A percentile compares a stretch with the other conserved stretches of the same genome.
Conservation (phyloP, 2,888 invertebrate species). For the Drosophila melanosoma region DNA sequence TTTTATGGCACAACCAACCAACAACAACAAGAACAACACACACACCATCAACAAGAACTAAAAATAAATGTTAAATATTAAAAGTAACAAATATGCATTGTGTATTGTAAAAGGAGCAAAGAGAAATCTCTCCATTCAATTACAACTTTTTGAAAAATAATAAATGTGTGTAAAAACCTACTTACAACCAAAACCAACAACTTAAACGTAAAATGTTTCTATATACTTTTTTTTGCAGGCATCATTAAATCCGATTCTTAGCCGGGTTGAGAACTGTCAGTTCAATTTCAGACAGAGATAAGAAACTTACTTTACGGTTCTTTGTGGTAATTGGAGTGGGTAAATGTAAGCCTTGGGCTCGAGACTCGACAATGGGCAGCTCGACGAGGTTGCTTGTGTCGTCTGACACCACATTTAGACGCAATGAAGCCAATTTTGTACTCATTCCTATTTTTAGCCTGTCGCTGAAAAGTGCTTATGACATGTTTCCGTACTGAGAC, state of each 20-base stretch:
- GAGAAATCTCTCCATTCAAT: constrained; percentile 59
- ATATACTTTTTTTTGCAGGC: constrained; percentile 66
- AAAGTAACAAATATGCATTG: constrained; percentile 37
- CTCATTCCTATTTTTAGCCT: constrained; percentile 45
- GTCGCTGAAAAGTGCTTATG: constrained; percentile 50
- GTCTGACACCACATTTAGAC: constrained; percentile 73
- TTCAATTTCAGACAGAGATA: constrained; percentile 69
- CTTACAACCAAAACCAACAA: constrained; percentile 51
- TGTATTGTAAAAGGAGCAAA: constrained; percentile 57
- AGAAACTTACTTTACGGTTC: constrained; percentile 28
- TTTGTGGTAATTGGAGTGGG: neutral
- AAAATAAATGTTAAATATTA: constrained; percentile 51
- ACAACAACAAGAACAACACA: neutral
- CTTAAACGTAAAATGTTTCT: constrained; percentile 47
- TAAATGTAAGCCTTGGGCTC: constrained; percentile 9
- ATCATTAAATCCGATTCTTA: constrained; percentile 78
- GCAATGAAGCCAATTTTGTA: constrained; percentile 74
- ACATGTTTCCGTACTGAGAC: constrained; percentile 34
- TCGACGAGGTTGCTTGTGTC: constrained; percentile 31
- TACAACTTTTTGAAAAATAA: constrained; percentile 66
- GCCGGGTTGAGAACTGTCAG: constrained; percentile 73
- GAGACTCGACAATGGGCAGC: constrained; percentile 1
- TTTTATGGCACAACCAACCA: constrained; percentile 68
- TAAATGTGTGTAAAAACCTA: constrained; percentile 66
- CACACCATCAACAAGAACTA: constrained; percentile 25